Base-by-base conservation (phyloP, 2,797 vertebrate genomes). In the Threskiornis aethiopicus region DNA sequence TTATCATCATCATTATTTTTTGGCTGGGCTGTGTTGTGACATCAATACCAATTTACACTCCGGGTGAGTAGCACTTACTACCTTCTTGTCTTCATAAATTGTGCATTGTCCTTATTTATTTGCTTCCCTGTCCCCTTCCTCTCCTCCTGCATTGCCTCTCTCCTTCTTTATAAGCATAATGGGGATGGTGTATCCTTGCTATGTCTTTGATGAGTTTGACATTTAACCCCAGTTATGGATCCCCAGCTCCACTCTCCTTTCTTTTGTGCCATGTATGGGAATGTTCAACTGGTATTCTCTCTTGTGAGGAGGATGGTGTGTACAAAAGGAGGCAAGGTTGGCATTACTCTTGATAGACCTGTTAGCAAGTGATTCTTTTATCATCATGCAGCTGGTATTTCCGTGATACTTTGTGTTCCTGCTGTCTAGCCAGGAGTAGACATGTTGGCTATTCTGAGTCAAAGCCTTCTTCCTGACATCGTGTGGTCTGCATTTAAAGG, bases 41-140 rank as follows among this genome's bases (percentile, higher is more conserved):
- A 97, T 97, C 96, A 96, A 94, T 97, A 97, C 95, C 96, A 95
- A 96, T 97, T 96, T 96, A 95, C 93, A 95, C 96, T 89, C 94
- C 0, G 93, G 91, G 95, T 95, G 96, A 97, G 96, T 70, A 97
- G 95, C 96, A 95, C 96, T 97, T 97, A 96, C 95, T 96, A 93
- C 94, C 84, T 95, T 64, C 95, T 96, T 96, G 96, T 96, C 96
- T 93, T 94, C 96, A 95, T 97, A 97, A 97, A 97, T 96, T 96
- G 95, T 95, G 90, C 95, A 93, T 96, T 95, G 91, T 93, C 94
- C 91, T 96, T 97, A 96, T 95, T 96, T 96, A 97, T 97, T 96
- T 96, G 89, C 94, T 47, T 78, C 85, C 83, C 42, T 29, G 42
- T 94, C 72, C 96, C 89, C 73, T 91, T 93, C 85, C 82, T 72